Conservation (phyloP, 2,888 invertebrate species). For the Drosophila leonis region DNA sequence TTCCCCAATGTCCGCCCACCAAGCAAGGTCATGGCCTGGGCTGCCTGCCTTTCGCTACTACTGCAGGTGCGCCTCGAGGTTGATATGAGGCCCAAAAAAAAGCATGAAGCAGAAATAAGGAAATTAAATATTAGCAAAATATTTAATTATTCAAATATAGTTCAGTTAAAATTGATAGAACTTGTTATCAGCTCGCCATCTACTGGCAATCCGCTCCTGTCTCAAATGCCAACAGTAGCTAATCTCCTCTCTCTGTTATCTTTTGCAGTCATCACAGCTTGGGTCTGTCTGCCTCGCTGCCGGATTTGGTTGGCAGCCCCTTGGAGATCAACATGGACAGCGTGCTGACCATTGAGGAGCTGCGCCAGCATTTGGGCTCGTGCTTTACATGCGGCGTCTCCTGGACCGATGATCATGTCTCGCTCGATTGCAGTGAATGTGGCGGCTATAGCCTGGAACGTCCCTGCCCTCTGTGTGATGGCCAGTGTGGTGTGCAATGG, state of each 20-base stretch:
- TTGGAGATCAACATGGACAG: slow-evolving; percentile 85
- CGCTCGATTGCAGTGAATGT: slow-evolving; percentile 92
- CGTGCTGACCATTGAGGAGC: slow-evolving; percentile 89
- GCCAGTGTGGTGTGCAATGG: slow-evolving; percentile 90
- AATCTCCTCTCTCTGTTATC: slow-evolving; percentile 13
- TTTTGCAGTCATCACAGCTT: slow-evolving; percentile 84
- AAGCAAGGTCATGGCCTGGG: slow-evolving; percentile 66
- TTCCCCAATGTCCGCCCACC: slow-evolving; percentile 52
- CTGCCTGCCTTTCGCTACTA: slow-evolving; percentile 35
- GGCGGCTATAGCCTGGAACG: slow-evolving; percentile 91
- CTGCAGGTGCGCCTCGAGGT: slow-evolving; percentile 36
- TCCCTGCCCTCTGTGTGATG: slow-evolving; percentile 92
- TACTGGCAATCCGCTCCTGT: not conserved
- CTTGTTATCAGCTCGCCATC: not conserved
- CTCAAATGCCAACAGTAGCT: slow-evolving; percentile 16
- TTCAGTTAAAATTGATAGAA: not conserved
- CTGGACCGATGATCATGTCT: slow-evolving; percentile 92
- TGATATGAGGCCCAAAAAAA: slow-evolving; percentile 10
- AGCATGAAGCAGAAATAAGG: not conserved
- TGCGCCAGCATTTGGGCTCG: slow-evolving; percentile 90
- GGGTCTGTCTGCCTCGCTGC: slow-evolving; percentile 85
- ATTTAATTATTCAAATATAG: not conserved
- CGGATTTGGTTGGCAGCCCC: slow-evolving; percentile 85
- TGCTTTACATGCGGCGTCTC: slow-evolving; percentile 93
- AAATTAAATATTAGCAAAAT: not conserved